phyloP scores from a whole-genome alignment of 2,888 invertebrate genomes.

The Apamea anceps region DNA sequence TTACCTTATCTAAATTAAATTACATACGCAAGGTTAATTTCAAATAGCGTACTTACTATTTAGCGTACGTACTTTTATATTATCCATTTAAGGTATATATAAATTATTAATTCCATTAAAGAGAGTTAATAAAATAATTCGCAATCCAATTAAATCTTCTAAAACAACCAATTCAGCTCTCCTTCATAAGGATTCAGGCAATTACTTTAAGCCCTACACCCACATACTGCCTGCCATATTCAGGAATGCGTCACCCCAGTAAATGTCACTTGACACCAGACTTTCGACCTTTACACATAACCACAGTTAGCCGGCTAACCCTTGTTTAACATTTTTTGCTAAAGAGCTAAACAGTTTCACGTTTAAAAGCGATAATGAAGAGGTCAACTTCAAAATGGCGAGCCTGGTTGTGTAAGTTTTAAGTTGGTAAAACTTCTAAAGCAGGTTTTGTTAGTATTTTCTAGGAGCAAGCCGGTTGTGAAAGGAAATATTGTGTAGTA shows the following conservation, averaged over 20 bases:
- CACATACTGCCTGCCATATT: constrained; percentile 57
- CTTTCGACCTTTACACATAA: constrained; percentile 62
- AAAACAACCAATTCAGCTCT: neutral
- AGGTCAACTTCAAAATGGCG: constrained; percentile 29
- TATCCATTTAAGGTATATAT: neutral
- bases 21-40: neutral
- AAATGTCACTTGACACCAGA: constrained; percentile 75
- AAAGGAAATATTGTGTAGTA: neutral
- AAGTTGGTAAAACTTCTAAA: neutral
- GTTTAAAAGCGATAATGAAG: constrained; percentile 18
- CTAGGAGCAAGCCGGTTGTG: neutral
- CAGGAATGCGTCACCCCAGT: constrained; percentile 71
- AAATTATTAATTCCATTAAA: neutral
- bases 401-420: neutral
- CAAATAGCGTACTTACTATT: neutral
- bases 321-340: constrained; percentile 31
- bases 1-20: neutral
- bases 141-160: neutral
- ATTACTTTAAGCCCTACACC: constrained; percentile 4
- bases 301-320: constrained; percentile 45
- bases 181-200: neutral
- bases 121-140: neutral
- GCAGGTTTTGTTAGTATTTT: neutral
- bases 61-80: too few relatives aligned
- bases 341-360: constrained; percentile 34